Evolutionary conservation across 2,888 invertebrate genomes (phyloP).

Genomic region (Zonitis immaculata): DNA sequence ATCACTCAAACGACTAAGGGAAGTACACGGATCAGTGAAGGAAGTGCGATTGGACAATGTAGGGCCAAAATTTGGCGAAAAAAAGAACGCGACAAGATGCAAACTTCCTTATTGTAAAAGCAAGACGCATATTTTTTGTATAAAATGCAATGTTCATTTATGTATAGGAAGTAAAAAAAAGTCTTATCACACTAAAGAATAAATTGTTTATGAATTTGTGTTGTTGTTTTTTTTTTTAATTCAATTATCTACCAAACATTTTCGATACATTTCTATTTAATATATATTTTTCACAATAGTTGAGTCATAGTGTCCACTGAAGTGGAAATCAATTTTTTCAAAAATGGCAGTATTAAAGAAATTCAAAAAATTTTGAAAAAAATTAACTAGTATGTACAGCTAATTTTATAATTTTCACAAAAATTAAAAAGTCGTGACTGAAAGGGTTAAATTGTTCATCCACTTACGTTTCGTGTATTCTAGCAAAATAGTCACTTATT

Average conservation of each 20-base stretch:
- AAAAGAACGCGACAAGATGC: slow-evolving; percentile 17
- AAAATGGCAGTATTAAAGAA: neutral
- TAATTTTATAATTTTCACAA: neutral
- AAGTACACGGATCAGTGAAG: neutral
- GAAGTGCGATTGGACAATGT: slow-evolving; percentile 9
- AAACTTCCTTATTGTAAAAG: slow-evolving; percentile 16
- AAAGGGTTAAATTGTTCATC: neutral
- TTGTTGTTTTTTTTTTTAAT: neutral
- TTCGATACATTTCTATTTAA: neutral
- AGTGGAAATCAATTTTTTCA: neutral
- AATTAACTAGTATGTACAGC: neutral
- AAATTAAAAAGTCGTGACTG: neutral
- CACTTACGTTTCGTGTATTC: too few relatives aligned
- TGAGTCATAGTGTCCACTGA: neutral
- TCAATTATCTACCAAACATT: neutral
- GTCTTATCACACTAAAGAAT: neutral
- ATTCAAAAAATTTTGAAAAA: neutral
- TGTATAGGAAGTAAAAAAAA: slow-evolving; percentile 16
- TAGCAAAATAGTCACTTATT: too few relatives aligned
- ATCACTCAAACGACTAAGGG: neutral
- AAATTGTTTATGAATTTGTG: neutral
- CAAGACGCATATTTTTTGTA: slow-evolving; percentile 23
- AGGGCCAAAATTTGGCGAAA: slow-evolving; percentile 16
- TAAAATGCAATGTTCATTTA: slow-evolving; percentile 22
- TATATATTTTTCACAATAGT: neutral